phyloP scores from a whole-genome alignment of 2,113 vertebrate genomes.

The Coracopsis vasa region DNA sequence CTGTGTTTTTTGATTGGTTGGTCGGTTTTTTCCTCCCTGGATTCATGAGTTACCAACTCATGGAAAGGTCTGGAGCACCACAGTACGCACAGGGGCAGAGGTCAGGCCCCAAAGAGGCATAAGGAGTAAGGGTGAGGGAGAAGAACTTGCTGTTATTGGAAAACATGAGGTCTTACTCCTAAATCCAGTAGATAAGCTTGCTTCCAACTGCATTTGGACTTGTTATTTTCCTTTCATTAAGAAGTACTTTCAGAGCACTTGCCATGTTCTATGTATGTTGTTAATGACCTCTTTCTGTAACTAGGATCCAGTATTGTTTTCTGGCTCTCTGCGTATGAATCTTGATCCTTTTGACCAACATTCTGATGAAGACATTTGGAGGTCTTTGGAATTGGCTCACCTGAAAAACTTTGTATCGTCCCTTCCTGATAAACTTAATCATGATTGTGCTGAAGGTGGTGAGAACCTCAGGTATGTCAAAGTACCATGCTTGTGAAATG shows the following conservation, averaged over 20 bases:
- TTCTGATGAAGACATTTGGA: conserved; percentile 90
- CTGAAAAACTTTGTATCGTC: conserved; percentile 87
- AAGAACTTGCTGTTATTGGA: neutral
- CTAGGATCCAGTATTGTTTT: conserved; percentile 93
- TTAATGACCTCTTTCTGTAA: neutral
- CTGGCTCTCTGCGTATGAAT: conserved; percentile 94
- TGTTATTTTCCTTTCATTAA: neutral
- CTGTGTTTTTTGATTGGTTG: neutral
- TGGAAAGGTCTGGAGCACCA: neutral
- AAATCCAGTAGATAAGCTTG: neutral
- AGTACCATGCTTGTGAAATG: neutral
- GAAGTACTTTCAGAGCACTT: neutral
- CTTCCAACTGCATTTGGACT: neutral
- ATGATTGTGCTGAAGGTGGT: conserved; percentile 92
- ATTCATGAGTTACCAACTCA: neutral
- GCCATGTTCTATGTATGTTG: neutral
- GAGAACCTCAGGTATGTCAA: conserved; percentile 89
- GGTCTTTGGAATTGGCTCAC: conserved; percentile 87
- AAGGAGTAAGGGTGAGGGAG: neutral
- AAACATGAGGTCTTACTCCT: neutral
- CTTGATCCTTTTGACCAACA: conserved; percentile 89
- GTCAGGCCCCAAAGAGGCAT: neutral
- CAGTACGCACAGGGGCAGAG: neutral
- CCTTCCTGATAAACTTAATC: conserved; percentile 86
- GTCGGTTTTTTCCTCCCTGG: neutral